These are phyloP conservation scores for Nasua narica DNA, from an alignment of 2,797 vertebrate species.

Conservation along the genomic window DNA sequence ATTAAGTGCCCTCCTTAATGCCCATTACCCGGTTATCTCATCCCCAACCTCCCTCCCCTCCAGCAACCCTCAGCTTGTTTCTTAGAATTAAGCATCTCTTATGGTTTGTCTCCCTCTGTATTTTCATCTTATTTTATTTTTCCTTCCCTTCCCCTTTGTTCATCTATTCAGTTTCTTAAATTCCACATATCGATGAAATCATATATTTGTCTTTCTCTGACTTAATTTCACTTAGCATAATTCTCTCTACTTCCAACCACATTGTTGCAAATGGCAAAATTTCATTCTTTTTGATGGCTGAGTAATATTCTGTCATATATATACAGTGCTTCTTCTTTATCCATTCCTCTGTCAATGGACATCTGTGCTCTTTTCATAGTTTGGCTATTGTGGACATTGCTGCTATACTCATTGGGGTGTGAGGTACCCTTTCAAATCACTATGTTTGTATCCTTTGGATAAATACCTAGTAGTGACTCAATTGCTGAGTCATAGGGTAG, in stretches of 20 bases:
- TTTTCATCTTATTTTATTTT: background rate
- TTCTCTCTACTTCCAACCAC: background rate
- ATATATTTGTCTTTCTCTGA: background rate
- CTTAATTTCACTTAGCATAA: background rate
- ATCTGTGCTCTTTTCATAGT: background rate
- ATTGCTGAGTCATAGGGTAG: background rate
- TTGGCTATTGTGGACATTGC: background rate
- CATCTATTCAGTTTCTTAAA: background rate
- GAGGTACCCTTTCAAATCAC: background rate
- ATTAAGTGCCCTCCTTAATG: background rate
- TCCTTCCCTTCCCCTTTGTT: background rate
- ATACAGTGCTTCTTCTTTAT: background rate
- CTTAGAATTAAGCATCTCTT: background rate
- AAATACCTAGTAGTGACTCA: background rate
- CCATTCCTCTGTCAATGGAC: background rate
- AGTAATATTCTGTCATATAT: background rate
- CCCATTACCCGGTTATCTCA: background rate
- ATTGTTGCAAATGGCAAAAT: background rate
- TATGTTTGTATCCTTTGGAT: background rate
- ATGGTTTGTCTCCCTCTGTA: background rate
- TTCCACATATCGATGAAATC: background rate
- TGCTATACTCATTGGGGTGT: background rate
- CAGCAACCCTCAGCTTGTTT: background rate
- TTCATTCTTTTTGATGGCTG: background rate
- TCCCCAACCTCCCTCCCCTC: background rate